Evolutionary conservation across 2,888 invertebrate genomes (phyloP), one percentile per base, ranked within the genome.

Genomic region (Auanema sp.): DNA sequence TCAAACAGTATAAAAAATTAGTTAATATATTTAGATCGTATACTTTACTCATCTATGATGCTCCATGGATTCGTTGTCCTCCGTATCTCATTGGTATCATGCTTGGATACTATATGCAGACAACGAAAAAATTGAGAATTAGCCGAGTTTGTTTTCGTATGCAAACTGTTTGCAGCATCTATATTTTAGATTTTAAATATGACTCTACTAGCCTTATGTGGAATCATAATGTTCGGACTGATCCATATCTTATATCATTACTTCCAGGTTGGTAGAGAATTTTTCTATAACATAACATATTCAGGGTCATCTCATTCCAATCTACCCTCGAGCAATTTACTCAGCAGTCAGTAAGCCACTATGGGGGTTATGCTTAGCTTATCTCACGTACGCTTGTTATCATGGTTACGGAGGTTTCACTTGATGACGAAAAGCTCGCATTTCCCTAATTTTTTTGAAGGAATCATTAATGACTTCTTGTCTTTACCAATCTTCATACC

Each of bases 21-120:
- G 10, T 16, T 21, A 50, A n/a, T 8, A n/a, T 8, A 4, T 23
- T n/a, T 16, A 58, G 58, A 21, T 16, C 33, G 14, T 58, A 58
- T 18, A 58, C 58, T 11, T 11, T 49, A 2, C 24, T 58, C 14
- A 58, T 58, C 3, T 58, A 58, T 18, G 50, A 58, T n/a, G 58
- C 58, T 10, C 58, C 58, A 2, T 58, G 58, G 58, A 58, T 58
- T 11, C 18, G 58, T 12, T 58, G n/a, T 23, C 58, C 58, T 21
- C 58, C 58, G 4, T 58, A 58, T 47, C 18, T 58, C 11, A 49
- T 58, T 25, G 58, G 58, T 6, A 58, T 58, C 16, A 24, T 58
- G 6, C 11, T 47, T 1, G 58, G 58, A 24, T 47, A 58, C 25
- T 49, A 47, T 47, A 58, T 58, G 58, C 58, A 58, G 18, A 58